Evolutionary conservation across 2,113 vertebrate genomes (phyloP).

Genomic region (Rafetus swinhoei): DNA sequence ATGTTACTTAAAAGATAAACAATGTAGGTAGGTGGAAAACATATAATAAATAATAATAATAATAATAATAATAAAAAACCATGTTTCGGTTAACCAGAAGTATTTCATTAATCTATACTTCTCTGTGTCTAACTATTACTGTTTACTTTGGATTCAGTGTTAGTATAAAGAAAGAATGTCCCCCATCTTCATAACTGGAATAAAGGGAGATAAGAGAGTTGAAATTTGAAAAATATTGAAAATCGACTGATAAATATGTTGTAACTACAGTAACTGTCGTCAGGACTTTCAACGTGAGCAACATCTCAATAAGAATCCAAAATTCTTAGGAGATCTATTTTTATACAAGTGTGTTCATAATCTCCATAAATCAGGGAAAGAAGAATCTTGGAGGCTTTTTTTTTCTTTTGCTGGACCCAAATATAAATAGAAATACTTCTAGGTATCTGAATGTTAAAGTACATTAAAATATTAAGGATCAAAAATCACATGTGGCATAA

Average conservation of each 20-base stretch:
- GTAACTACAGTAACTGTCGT: background rate
- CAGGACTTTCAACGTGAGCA: background rate
- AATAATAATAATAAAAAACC: too few relatives aligned
- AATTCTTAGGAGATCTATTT: background rate
- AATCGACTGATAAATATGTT: background rate
- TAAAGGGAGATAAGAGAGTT: background rate
- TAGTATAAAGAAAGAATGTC: background rate
- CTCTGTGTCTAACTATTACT: background rate
- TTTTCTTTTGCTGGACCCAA: background rate
- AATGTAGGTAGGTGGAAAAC: background rate
- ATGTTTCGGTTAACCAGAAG: background rate
- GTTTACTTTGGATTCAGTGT: background rate
- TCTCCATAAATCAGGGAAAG: background rate
- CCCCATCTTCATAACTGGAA: background rate
- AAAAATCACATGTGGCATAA: background rate
- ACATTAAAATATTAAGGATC: background rate
- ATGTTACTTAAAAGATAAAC: background rate
- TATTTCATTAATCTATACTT: rapidly evolving
- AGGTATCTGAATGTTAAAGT: background rate
- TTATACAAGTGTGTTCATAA: background rate
- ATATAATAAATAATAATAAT: background rate
- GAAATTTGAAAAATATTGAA: background rate
- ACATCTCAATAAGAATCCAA: background rate
- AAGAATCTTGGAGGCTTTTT: background rate
- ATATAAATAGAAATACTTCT: background rate